Evolutionary conservation across 2,113 vertebrate genomes (phyloP).

Genomic region (Rhinichthys klamathensis): DNA sequence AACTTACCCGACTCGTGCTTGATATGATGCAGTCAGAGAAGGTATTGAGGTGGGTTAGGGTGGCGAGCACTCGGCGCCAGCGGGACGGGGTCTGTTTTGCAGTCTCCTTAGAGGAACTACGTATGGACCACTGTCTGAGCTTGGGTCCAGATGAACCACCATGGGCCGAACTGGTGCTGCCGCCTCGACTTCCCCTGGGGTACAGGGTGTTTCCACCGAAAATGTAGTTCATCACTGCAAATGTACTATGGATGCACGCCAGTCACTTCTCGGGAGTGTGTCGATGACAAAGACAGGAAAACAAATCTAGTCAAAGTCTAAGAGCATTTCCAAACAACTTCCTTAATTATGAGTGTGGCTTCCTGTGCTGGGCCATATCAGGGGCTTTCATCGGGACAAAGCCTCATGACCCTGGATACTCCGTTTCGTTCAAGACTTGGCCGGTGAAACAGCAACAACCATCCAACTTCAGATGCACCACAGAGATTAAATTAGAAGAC

Average conservation of each 20-base stretch:
- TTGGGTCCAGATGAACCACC: constrained; percentile 78
- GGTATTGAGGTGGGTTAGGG: constrained; percentile 83
- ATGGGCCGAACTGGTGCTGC: constrained; percentile 80
- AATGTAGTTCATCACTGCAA: constrained; percentile 91
- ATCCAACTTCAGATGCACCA: not conserved
- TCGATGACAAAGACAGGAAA: constrained; percentile 51
- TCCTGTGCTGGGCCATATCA: constrained; percentile 49
- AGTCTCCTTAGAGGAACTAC: constrained; percentile 82
- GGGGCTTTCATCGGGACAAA: constrained; percentile 47
- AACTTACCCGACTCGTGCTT: constrained; percentile 83
- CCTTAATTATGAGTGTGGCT: constrained; percentile 54
- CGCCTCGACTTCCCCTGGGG: constrained; percentile 82
- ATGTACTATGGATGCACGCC: not conserved
- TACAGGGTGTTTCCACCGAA: constrained; percentile 89
- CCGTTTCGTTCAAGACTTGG: not conserved
- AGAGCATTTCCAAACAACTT: constrained; percentile 45
- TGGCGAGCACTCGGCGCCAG: constrained; percentile 84
- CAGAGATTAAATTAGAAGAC: not conserved
- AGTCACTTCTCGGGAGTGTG: constrained; percentile 57
- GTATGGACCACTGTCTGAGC: constrained; percentile 84
- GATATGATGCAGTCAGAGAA: constrained; percentile 88
- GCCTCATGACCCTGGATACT: constrained; percentile 23
- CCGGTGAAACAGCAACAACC: not conserved
- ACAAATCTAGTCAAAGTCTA: not conserved
- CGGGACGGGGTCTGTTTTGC: constrained; percentile 75